phyloP scores from a whole-genome alignment of 2,888 invertebrate genomes.

The Troides aeacus region DNA sequence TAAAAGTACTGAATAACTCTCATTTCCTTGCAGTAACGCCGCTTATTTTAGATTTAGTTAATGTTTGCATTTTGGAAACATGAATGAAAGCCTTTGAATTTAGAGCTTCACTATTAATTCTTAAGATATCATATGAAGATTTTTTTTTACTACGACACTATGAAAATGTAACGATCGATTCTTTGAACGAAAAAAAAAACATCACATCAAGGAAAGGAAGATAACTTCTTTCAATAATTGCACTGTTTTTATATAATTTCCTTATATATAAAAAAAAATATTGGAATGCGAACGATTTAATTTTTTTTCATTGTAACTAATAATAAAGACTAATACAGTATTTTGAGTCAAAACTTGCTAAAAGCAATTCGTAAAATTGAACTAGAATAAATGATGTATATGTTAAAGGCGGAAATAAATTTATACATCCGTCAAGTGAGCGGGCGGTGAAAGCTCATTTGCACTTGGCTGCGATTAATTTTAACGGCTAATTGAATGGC shows the following conservation, averaged over 20 bases:
- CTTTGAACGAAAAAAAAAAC: background rate
- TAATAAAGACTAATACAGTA: background rate
- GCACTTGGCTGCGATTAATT: conserved; percentile 39
- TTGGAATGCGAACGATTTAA: background rate
- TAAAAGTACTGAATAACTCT: no score
- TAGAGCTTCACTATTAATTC: no score
- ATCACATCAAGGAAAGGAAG: no score
- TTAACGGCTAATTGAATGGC: conserved; percentile 50
- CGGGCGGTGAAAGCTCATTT: conserved; percentile 36
- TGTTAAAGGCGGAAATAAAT: conserved; percentile 25
- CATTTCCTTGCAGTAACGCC: no score
- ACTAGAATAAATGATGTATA: conserved; percentile 11
- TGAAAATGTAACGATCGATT: background rate
- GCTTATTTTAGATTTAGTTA: no score
- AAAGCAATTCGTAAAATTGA: background rate
- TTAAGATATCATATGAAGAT: no score
- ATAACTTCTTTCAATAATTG: no score
- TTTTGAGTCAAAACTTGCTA: background rate
- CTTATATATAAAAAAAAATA: no score
- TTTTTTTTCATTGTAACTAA: background rate
- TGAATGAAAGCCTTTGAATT: no score
- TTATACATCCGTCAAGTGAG: conserved; percentile 30
- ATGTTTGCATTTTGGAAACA: no score
- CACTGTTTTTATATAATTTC: no score
- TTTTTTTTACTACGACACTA: no score